Base-by-base conservation (phyloP, 2,888 invertebrate species). In the Amblyjoppa proteus region DNA sequence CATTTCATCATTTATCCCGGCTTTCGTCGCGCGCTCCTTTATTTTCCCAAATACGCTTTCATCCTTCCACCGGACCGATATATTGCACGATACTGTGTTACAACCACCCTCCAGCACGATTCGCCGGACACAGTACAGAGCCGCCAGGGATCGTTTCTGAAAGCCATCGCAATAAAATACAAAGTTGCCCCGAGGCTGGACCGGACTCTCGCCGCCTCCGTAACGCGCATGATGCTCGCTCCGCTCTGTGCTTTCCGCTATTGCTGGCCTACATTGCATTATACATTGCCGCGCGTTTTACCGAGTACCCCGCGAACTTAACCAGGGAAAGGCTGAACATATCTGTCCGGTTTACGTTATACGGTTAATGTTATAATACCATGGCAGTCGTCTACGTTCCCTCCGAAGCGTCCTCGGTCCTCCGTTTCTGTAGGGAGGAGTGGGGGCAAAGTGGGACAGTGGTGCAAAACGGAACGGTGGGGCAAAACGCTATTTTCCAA, bases 131-230 rank as follows among this genome's bases (percentile, higher is more conserved):
- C 87, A 83, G 81, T 86, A 76, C 84, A 83, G 69, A 78, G 81
- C 74, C 81, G 64, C 85, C 69, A 76, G 82, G 81, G 81, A 88
- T 88, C 87, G 84, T 79, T 87, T 84, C 85, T 86, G 87, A 84
- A 84, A 85, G 82, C 87, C 80, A 86, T 88, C 69, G 87, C 87
- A 84, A 77, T 87, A 82, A 87, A 87, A 87, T 85, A 87, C 87
- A 86, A 87, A 87, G 81, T 86, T 85, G 73, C 87, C 77, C 45
- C 80, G 75, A 80, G 75, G 75, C 64, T 68, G 75, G 83, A 74
- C 69, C 61, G 79, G 78, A 56, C 34, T 66, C 80, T 66, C 73
- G 64, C 28, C 41, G 13, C 68, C 51, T 69, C 79, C 83, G 74
- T 70, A 83, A 79, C 79, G 83, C 83, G 75, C 80, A 84, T 80